Evolutionary conservation across 2,797 vertebrate genomes (phyloP), one percentile per base, ranked within the genome.

Genomic region (Eremophila alpestris): DNA sequence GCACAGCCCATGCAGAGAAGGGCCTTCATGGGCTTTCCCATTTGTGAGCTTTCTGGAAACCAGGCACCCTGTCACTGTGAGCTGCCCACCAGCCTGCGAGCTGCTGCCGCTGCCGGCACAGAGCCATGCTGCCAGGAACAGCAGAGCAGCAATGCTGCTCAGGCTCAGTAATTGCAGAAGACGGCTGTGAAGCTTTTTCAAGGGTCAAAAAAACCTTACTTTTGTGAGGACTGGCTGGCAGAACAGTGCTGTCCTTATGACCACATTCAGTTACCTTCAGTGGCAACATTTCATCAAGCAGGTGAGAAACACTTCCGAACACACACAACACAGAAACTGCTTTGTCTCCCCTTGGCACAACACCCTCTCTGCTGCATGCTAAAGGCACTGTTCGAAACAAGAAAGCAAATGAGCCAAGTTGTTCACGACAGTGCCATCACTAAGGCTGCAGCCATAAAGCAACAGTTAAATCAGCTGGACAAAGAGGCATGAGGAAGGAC

Each of bases 311-410:
- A 13, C 91, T 86, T 83, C 52, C 36, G 11, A 78, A 69, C 29
- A 46, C 68, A 58, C 3, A 30, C 27, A 11, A 45, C 75, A 96
- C 85, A 95, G 83, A 76, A 73, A 41, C 76, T 30, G 41, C 70
- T 89, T 86, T 93, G 85, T 96, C 34, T 83, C 22, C 24, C 62
- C 49, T 89, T 88, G 87, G 96, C 91, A 84, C 67, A 70, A 21
- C 59, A 90, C 38, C 30, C 91, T 80, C 78, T 11, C 80, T 63
- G 52, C 73, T 86, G 67, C 89, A n/a, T 5, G 55, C 65, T 92
- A 63, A 78, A 79, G 29, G 64, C 71, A n/a, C 69, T 68, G 19
- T 46, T 65, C 58, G 69, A 94, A 85, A 55, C 68, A 78, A 63
- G 71, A 41, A 48, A 64, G 89, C 56, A 79, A 93, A 79, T 0